A percentile compares a stretch with the other conserved stretches of the same genome.
These are phyloP conservation scores for Mustela nigripes DNA, from an alignment of 2,113 vertebrate species.

Conservation along the genomic window DNA sequence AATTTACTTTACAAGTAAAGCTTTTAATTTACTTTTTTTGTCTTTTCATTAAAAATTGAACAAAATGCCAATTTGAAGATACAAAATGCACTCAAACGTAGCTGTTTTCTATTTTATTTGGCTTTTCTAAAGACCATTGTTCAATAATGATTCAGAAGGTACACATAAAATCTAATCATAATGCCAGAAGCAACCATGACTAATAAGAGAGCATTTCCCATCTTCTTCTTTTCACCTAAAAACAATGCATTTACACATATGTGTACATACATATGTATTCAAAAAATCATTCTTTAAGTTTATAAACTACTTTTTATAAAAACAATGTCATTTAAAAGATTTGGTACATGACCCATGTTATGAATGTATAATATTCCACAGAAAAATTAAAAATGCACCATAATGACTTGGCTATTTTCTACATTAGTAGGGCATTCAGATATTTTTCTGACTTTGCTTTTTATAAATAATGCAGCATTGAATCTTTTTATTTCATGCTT, in stretches of 20 bases:
- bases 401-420: not conserved
- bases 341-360: not conserved
- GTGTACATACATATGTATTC: not conserved
- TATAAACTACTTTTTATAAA: not conserved
- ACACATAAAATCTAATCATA: conserved; percentile 23
- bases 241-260: not conserved
- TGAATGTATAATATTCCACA: not conserved
- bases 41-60: conserved; percentile 60
- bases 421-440: not conserved
- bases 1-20: not conserved
- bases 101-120: conserved; percentile 58
- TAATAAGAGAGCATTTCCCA: conserved; percentile 10
- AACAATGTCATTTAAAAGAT: not conserved
- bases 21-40: conserved; percentile 48
- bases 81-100: conserved; percentile 26
- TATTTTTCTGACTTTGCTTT: not conserved
- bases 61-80: conserved; percentile 40
- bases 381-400: not conserved
- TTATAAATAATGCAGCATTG: not conserved
- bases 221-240: not conserved
- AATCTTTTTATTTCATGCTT: conserved; percentile 11
- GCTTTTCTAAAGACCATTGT: conserved; percentile 46
- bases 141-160: not conserved
- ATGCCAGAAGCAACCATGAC: not conserved
- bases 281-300: not conserved